Evolutionary conservation across 2,113 vertebrate genomes (phyloP).

Genomic region (Cheirogaleus medius): DNA sequence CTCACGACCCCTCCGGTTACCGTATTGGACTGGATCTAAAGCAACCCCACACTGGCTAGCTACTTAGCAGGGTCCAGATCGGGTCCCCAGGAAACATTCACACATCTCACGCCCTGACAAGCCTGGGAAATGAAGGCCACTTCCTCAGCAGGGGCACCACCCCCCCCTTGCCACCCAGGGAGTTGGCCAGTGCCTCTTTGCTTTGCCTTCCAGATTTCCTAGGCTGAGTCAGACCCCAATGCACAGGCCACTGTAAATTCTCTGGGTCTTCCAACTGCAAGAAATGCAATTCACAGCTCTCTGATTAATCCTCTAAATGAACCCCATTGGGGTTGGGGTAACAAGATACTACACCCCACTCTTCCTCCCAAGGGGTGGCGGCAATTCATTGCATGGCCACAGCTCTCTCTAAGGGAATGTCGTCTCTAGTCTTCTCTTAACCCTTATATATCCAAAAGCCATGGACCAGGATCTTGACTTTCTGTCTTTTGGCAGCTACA

Average conservation of each 20-base stretch:
- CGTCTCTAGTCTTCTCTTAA: not conserved
- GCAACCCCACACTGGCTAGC: not conserved
- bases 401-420: not conserved
- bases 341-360: not conserved
- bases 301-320: not conserved
- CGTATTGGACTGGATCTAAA: not conserved
- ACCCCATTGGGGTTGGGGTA: not conserved
- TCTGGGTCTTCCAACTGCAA: not conserved
- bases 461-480: not conserved
- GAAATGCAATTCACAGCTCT: not conserved
- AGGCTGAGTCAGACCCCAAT: not conserved
- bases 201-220: not conserved
- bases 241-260: not conserved
- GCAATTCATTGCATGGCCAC: not conserved
- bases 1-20: not conserved
- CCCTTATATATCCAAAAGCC: not conserved
- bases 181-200: not conserved
- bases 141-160: not conserved
- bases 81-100: not conserved
- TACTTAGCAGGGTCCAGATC: not conserved
- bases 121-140: not conserved
- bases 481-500: not conserved
- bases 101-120: not conserved
- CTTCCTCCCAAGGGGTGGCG: not conserved
- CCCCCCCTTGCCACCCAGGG: rapidly evolving